Evolutionary conservation across 2,888 invertebrate species (phyloP), one percentile per base, ranked within the genome.

Genomic region (Druceiella hillmani): DNA sequence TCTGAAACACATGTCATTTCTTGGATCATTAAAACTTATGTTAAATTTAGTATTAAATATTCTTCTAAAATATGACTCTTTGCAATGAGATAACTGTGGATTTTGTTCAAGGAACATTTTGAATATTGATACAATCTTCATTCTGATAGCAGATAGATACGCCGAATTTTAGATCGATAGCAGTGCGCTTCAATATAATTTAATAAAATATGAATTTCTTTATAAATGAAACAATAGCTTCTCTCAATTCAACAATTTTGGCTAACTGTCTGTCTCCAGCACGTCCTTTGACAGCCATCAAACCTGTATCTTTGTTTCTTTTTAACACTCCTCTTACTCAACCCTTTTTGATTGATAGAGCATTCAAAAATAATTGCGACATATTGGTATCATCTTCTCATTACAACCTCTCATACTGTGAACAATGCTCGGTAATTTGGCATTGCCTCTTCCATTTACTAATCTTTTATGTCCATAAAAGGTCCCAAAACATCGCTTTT

Each of bases 101-200:
- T 38, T 20, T 32, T 45, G 34, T 43, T 45, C 36, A 26, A 33
- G 40, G 28, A 41, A 42, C 41, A 45, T 47, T 47, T 44, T 43
- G 36, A 44, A 47, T 44, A 47, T 46, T 39, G 38, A 41, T 32
- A 34, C 33, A 36, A 40, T 34, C 27, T 28, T 39, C 38, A 15
- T 10, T 38, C 35, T 22, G 46, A 46, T 35, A 43, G 44, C 24
- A 46, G 29, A 45, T 47, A 44, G 32, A 28, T 41, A 27, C 47
- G 42, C 22, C 38, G 41, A 38, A 38, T 43, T n/a, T n/a, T n/a
- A n/a, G n/a, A n/a, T n/a, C n/a, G n/a, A n/a, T 41, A 43, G 26
- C 45, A 46, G 36, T 46, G 44, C 14, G 43, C 40, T 41, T 48
- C 41, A 42, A 43, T 37, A 42, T 43, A 43, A 31, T 46, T 43